These are phyloP conservation scores for Aplysina aerophoba DNA, from an alignment of 37 sponge, comb jelly and placozoan species.

Conservation along the genomic window DNA sequence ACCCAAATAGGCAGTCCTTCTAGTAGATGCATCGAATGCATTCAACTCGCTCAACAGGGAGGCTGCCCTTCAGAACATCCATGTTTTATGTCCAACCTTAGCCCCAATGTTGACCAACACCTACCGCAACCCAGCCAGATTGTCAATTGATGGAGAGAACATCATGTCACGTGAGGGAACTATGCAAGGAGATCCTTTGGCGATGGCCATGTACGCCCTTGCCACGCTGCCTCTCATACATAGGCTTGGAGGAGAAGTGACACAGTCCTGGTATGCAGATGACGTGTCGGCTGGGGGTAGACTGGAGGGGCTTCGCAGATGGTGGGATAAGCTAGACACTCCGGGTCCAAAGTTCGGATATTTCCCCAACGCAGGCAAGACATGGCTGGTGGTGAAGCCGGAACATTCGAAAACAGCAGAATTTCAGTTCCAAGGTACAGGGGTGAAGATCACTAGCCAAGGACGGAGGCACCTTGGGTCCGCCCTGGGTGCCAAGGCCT, in stretches of 20 bases:
- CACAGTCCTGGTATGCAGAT: too few relatives aligned
- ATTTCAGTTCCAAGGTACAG: background rate
- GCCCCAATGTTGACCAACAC: background rate
- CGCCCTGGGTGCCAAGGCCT: background rate
- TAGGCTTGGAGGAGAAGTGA: too few relatives aligned
- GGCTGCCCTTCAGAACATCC: constrained; percentile 5
- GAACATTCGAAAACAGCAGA: background rate
- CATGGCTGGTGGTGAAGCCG: background rate
- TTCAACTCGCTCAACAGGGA: background rate
- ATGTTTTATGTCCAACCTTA: background rate
- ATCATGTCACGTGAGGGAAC: constrained; percentile 3
- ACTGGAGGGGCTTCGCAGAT: background rate
- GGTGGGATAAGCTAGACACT: background rate
- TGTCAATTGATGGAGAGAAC: background rate
- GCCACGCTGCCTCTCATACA: too few relatives aligned
- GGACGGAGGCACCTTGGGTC: constrained; percentile 2
- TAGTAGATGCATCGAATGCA: constrained; percentile 3
- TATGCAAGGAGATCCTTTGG: background rate
- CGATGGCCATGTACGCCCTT: too few relatives aligned
- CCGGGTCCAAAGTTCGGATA: background rate
- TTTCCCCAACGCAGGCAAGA: background rate
- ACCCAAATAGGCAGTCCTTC: too few relatives aligned
- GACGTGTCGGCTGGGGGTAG: background rate
- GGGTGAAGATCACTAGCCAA: background rate
- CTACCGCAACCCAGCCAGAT: background rate